Percentiles rank a stretch among this genome's conserved stretches.
These are phyloP conservation scores for Pao palembangensis DNA, from an alignment of 2,113 vertebrate species.

Conservation along the genomic window DNA sequence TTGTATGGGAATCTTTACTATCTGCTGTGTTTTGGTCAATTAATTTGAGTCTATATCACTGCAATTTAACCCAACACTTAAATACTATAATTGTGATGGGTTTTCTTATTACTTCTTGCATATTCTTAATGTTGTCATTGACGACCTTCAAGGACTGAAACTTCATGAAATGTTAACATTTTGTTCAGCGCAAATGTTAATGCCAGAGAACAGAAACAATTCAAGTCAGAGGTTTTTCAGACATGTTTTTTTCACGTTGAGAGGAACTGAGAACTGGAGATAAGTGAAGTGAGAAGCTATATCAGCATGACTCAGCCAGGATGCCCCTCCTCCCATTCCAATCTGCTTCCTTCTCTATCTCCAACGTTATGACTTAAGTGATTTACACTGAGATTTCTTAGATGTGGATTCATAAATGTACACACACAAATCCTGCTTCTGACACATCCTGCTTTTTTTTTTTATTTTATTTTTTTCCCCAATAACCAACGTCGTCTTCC, in stretches of 20 bases:
- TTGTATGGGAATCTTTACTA: no score
- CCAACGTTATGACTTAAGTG: conserved; percentile 23
- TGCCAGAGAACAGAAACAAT: not conserved
- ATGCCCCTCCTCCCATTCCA: conserved; percentile 26
- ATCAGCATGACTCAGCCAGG: conserved; percentile 60
- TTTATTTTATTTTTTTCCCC: no score
- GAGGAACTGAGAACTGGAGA: conserved; percentile 9
- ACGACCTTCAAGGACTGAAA: no score
- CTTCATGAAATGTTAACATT: no score
- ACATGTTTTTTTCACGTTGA: not conserved
- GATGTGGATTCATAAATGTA: conserved; percentile 4
- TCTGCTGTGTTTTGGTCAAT: no score
- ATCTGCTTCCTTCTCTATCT: conserved; percentile 4
- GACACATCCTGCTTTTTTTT: no score
- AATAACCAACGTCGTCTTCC: not conserved
- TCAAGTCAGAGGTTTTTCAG: conserved; percentile 1
- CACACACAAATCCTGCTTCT: not conserved
- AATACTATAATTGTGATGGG: no score
- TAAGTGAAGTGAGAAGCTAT: conserved; percentile 37
- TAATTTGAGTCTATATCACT: no score
- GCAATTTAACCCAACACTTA: no score
- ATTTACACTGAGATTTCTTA: conserved; percentile 23
- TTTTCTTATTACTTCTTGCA: no score
- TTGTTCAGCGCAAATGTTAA: not conserved
- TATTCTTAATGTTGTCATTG: no score